phyloP scores from a whole-genome alignment of 2,113 vertebrate species.

The Genyomyrus donnyi region DNA sequence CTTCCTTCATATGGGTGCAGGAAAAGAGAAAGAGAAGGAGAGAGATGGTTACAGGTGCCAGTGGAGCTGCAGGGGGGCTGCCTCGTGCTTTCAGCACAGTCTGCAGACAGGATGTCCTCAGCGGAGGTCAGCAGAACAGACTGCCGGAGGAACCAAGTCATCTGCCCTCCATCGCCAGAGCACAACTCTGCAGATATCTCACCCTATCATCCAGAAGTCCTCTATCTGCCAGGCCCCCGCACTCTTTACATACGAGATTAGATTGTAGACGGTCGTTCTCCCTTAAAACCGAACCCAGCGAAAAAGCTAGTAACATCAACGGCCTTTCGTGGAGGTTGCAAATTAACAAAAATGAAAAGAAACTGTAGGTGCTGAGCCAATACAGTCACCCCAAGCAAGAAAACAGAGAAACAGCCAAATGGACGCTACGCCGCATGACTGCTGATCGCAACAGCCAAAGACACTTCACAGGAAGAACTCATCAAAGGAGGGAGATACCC shows the following conservation, averaged over 20 bases:
- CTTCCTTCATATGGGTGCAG: constrained; percentile 30
- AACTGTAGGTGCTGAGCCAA: neutral
- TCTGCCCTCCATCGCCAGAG: neutral
- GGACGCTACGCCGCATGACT: neutral
- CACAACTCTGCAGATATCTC: neutral
- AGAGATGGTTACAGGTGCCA: constrained; percentile 10
- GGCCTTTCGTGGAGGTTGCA: neutral
- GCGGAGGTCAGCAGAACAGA: neutral
- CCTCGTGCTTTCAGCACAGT: neutral
- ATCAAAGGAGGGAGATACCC: neutral
- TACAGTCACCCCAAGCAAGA: neutral
- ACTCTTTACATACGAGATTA: neutral
- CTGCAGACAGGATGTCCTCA: neutral
- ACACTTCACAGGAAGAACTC: neutral
- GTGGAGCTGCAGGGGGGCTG: neutral
- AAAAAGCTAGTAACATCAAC: neutral
- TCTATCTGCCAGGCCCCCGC: neutral
- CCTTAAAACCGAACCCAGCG: neutral
- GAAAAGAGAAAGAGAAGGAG: constrained; percentile 16
- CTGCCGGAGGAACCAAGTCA: neutral
- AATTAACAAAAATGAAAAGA: neutral
- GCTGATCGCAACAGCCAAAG: neutral
- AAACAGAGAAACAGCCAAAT: neutral
- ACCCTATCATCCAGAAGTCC: neutral
- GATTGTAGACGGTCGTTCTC: neutral